Evolutionary conservation across 2,113 vertebrate species (phyloP), one percentile per base, ranked within the genome.

Genomic region (Cyanocitta stelleri): DNA sequence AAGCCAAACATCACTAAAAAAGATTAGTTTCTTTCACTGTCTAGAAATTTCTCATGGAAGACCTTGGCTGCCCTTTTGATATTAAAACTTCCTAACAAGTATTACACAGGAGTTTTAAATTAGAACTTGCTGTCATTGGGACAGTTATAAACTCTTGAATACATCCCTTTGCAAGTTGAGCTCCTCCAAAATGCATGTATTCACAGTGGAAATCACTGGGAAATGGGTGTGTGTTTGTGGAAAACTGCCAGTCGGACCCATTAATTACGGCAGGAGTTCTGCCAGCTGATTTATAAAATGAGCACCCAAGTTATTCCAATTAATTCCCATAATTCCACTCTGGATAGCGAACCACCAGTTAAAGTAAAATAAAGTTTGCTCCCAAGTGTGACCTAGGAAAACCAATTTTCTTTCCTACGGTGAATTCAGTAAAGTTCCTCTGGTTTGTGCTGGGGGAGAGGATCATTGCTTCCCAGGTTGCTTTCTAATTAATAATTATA

Each of bases 11-110:
- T 98, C 97, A 97, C 97, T 94, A 90, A 97, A 98, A 98, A 97
- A 96, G 97, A 98, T 98, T 98, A 96, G 92, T 97, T 98, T 97
- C 97, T 97, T 97, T 98, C 97, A 97, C 97, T 98, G 98, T 98
- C 97, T 97, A 96, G 96, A 98, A 98, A 97, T 98, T 97, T 98
- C 97, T 98, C 97, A 97, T 97, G 95, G 95, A 98, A 97, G 97
- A 98, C 98, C 98, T 98, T 98, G 97, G 97, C 98, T 98, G 98
- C 97, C 98, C 97, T 98, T 97, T 97, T 97, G 96, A 97, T 98
- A 98, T 98, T 98, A 98, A 98, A 98, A 98, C 97, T 97, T 98
- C 97, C 98, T 98, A 98, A 98, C 97, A 98, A 98, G 97, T 98
- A 98, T 97, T 98, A 97, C 97, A 98, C 95, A 97, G 97, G 95